phyloP scores from a whole-genome alignment of 2,113 vertebrate genomes.

The Vanacampus margaritifer region DNA sequence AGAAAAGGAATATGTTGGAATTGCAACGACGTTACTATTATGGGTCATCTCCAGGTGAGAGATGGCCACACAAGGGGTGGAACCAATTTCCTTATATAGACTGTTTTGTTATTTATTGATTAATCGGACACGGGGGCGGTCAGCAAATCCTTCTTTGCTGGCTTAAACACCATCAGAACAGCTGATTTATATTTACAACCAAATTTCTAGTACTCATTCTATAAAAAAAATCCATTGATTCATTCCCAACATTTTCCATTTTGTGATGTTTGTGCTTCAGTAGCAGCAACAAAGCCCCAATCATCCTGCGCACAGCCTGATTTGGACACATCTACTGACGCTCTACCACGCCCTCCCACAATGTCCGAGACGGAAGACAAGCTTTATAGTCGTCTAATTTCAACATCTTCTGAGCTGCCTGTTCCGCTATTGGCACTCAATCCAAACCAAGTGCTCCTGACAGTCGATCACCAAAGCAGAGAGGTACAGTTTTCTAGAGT shows the following conservation, averaged over 20 bases:
- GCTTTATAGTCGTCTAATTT: constrained; percentile 59
- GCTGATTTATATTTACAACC: too few relatives aligned
- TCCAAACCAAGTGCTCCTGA: constrained; percentile 81
- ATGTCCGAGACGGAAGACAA: constrained; percentile 69
- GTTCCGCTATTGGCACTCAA: constrained; percentile 56
- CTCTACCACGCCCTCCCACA: constrained; percentile 42
- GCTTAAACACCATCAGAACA: too few relatives aligned
- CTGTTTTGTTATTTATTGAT: too few relatives aligned
- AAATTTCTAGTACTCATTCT: neutral
- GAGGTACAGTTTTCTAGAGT: constrained; percentile 66
- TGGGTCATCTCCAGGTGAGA: constrained; percentile 68
- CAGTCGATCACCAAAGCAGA: constrained; percentile 72
- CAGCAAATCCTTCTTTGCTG: too few relatives aligned
- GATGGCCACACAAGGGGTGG: neutral
- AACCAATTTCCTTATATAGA: neutral
- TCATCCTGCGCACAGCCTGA: constrained; percentile 32
- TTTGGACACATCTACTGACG: constrained; percentile 16
- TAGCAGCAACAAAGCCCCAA: constrained; percentile 66
- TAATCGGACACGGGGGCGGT: too few relatives aligned
- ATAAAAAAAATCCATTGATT: neutral
- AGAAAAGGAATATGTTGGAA: constrained; percentile 56
- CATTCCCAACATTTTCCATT: constrained; percentile 14
- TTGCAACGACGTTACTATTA: constrained; percentile 63
- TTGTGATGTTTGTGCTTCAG: constrained; percentile 69
- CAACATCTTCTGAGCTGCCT: constrained; percentile 49